phyloP scores from a whole-genome alignment of 2,113 vertebrate genomes.

The Xyrauchen texanus region DNA sequence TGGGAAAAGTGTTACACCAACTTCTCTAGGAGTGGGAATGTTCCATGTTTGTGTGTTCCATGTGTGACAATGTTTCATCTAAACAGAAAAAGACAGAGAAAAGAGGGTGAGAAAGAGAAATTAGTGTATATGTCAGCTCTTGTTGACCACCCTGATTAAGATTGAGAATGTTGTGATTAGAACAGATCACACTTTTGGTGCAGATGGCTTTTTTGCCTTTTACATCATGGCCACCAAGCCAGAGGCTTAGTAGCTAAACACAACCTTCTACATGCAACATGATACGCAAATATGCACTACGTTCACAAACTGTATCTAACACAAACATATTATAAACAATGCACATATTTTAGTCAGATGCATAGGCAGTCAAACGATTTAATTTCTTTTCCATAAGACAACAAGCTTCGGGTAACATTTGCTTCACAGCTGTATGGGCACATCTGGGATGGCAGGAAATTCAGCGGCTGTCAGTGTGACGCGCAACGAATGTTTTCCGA shows the following conservation, averaged over 20 bases:
- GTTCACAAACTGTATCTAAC: not conserved
- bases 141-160: slow-evolving; percentile 1
- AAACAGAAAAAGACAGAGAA: slow-evolving; percentile 9
- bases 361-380: slow-evolving; percentile 9
- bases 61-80: not conserved
- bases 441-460: slow-evolving; percentile 88
- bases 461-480: slow-evolving; percentile 77
- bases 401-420: slow-evolving; percentile 72
- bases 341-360: slow-evolving; percentile 10
- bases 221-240: slow-evolving; percentile 11
- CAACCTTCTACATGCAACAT: not conserved
- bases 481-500: slow-evolving; percentile 82
- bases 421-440: slow-evolving; percentile 81
- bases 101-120: not conserved
- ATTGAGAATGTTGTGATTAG: slow-evolving; percentile 1
- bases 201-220: slow-evolving; percentile 12
- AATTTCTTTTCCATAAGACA: slow-evolving; percentile 22
- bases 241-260: not conserved
- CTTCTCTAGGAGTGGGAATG: not conserved
- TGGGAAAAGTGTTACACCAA: no score
- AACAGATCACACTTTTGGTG: slow-evolving; percentile 2
- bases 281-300: slow-evolving; percentile 4
- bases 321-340: slow-evolving; percentile 1
- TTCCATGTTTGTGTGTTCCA: slow-evolving; percentile 30
- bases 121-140: slow-evolving; percentile 5